Conservation (phyloP, 2,113 vertebrate genomes). For the Platycercus adscitus region DNA sequence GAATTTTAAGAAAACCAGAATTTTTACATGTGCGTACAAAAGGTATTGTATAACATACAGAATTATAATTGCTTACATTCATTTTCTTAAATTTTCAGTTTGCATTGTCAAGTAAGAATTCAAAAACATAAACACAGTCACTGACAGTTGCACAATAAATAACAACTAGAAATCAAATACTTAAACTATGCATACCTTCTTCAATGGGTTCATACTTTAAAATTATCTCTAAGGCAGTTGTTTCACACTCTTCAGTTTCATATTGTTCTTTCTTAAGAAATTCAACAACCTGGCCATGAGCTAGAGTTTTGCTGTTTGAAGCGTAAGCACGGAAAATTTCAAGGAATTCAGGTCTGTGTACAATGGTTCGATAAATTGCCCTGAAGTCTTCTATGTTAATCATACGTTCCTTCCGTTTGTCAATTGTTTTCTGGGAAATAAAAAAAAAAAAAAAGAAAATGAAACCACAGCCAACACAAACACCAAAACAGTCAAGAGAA, state of each 20-base stretch:
- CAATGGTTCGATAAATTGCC: conserved; percentile 69
- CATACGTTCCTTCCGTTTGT: not conserved
- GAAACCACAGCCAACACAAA: not conserved
- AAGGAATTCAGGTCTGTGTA: conserved; percentile 67
- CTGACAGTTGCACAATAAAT: not conserved
- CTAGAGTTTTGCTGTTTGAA: conserved; percentile 23
- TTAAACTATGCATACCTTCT: conserved; percentile 64
- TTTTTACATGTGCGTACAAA: not conserved
- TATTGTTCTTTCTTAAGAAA: conserved; percentile 75
- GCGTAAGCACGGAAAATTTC: conserved; percentile 73
- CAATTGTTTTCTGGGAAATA: conserved; percentile 55
- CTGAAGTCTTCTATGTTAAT: conserved; percentile 77
- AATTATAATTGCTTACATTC: not conserved
- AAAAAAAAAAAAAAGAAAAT: not conserved
- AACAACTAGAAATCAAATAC: not conserved
- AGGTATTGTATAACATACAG: not conserved
- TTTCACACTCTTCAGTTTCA: not conserved
- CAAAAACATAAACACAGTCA: not conserved
- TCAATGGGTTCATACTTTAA: conserved; percentile 74
- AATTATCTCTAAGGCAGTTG: conserved; percentile 57
- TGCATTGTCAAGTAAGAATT: not conserved
- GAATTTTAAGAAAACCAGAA: not conserved
- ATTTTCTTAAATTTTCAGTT: not conserved
- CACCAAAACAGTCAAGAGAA: not conserved
- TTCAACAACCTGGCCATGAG: conserved; percentile 6